A percentile compares a stretch with the other conserved stretches of the same genome.
These are phyloP conservation scores for Pomacea canaliculata DNA, from an alignment of 2,888 invertebrate species.

Conservation along the genomic window DNA sequence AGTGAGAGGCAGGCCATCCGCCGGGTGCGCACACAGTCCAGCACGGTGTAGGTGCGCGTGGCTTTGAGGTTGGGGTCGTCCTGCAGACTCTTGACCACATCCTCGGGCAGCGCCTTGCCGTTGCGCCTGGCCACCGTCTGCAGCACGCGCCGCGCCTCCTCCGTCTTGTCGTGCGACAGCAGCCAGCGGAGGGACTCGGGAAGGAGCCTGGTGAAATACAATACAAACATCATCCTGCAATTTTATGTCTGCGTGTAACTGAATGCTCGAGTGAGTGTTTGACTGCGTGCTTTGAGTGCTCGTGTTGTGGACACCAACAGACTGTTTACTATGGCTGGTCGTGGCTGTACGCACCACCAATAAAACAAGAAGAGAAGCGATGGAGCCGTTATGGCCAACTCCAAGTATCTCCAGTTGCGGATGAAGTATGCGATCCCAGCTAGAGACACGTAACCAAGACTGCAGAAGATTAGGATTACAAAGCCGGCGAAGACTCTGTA, in stretches of 20 bases:
- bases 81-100: slow-evolving; percentile 31
- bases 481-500: slow-evolving; percentile 47
- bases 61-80: slow-evolving; percentile 14
- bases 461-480: slow-evolving; percentile 42
- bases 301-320: too few relatives aligned
- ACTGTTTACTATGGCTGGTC: too few relatives aligned
- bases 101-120: slow-evolving; percentile 64
- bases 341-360: slow-evolving; percentile 37
- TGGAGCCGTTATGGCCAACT: slow-evolving; percentile 45
- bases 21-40: slow-evolving; percentile 40
- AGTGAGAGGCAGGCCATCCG: slow-evolving; percentile 38
- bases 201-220: slow-evolving; percentile 75
- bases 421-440: slow-evolving; percentile 46
- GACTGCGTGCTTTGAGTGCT: too few relatives aligned
- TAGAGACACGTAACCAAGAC: slow-evolving; percentile 44
- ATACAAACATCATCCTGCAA: background rate
- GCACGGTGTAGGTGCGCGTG: slow-evolving; percentile 29
- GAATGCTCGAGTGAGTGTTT: too few relatives aligned
- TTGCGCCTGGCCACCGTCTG: slow-evolving; percentile 84
- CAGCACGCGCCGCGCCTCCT: slow-evolving; percentile 84
- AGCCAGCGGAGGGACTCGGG: slow-evolving; percentile 94
- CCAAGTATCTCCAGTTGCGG: slow-evolving; percentile 46
- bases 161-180: slow-evolving; percentile 82
- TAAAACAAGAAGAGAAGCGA: slow-evolving; percentile 44
- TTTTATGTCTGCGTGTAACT: too few relatives aligned